Percentiles rank a stretch among this genome's conserved stretches.
phyloP scores from a whole-genome alignment of 2,113 vertebrate species.

The Myotis brandtii region DNA sequence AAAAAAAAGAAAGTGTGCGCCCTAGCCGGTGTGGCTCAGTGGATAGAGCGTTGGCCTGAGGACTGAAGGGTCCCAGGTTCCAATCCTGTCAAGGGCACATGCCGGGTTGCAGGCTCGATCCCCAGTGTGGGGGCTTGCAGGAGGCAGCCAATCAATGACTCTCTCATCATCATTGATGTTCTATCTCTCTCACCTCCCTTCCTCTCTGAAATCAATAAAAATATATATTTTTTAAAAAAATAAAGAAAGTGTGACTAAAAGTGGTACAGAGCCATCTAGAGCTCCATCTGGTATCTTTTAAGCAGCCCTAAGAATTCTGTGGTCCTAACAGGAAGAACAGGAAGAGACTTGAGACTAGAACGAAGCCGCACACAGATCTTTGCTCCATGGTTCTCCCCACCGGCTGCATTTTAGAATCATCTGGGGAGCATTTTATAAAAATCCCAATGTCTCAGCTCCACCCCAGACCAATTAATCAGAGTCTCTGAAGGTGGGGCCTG shows the following conservation, averaged over 20 bases:
- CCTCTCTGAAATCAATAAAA: too few relatives aligned
- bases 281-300: background rate
- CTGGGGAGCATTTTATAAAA: conserved; percentile 54
- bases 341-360: background rate
- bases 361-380: background rate
- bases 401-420: conserved; percentile 33
- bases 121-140: too few relatives aligned
- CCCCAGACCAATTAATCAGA: conserved; percentile 35
- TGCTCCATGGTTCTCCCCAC: background rate
- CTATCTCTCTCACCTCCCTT: too few relatives aligned
- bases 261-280: background rate
- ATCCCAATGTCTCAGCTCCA: background rate
- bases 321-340: background rate
- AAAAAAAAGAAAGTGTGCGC: background rate
- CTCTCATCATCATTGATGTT: too few relatives aligned
- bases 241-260: background rate
- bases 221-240: too few relatives aligned
- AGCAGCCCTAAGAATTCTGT: background rate
- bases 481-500: conserved; percentile 14
- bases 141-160: too few relatives aligned
- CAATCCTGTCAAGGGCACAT: too few relatives aligned
- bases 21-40: too few relatives aligned
- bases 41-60: too few relatives aligned
- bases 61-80: too few relatives aligned
- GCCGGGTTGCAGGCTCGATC: too few relatives aligned